phyloP scores from a whole-genome alignment of 1,140 invertebrate species.

The Microplitis mediator region DNA sequence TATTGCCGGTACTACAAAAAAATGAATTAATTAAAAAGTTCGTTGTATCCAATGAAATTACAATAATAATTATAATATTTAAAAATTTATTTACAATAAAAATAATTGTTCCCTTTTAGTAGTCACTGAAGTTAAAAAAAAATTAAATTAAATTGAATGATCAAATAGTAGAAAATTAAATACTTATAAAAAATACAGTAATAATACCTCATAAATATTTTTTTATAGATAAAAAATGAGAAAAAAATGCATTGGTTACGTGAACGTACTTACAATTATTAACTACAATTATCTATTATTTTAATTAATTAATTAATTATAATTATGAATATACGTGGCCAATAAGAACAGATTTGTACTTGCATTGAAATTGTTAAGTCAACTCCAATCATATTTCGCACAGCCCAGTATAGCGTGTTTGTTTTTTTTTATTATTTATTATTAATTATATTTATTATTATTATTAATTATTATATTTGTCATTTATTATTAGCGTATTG shows the following conservation, averaged over 20 bases:
- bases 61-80: no score
- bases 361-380: slow-evolving; percentile 64
- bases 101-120: no score
- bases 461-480: slow-evolving; percentile 16
- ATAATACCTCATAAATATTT: no score
- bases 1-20: slow-evolving; percentile 9
- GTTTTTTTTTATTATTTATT: slow-evolving; percentile 39
- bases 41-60: no score
- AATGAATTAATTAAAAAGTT: slow-evolving; percentile 20
- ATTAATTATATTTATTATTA: slow-evolving; percentile 9
- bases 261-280: slow-evolving; percentile 53
- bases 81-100: no score
- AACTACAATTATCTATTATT: slow-evolving; percentile 57
- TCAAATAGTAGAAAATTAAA: no score
- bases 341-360: slow-evolving; percentile 65
- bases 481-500: slow-evolving; percentile 9
- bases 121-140: no score
- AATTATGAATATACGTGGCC: slow-evolving; percentile 62
- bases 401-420: slow-evolving; percentile 63
- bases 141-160: no score
- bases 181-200: no score
- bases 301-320: slow-evolving; percentile 53
- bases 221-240: neutral
- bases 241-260: slow-evolving; percentile 1
- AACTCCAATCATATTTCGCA: slow-evolving; percentile 61